Evolutionary conservation across 2,113 vertebrate genomes (phyloP).

Genomic region (Oncorhynchus keta): DNA sequence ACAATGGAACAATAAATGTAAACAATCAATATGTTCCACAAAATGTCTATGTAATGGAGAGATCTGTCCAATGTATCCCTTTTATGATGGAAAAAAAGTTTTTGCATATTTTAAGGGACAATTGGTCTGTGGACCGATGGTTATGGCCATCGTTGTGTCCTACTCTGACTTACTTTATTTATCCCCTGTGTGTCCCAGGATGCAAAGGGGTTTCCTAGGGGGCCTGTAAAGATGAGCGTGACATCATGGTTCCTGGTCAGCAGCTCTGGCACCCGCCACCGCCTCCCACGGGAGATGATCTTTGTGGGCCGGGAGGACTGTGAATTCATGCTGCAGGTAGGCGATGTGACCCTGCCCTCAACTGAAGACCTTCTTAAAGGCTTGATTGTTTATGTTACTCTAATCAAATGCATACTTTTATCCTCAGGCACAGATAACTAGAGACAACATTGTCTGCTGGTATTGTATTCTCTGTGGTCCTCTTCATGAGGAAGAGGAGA

Average conservation of each 20-base stretch:
- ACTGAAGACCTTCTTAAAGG: neutral
- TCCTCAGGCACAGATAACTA: neutral
- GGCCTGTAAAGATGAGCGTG: slow-evolving; percentile 87
- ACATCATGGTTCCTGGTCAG: slow-evolving; percentile 99
- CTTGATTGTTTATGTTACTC: neutral
- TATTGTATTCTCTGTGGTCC: neutral
- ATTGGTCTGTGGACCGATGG: too few species aligned
- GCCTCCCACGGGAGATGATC: slow-evolving; percentile 94
- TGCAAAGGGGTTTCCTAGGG: slow-evolving; percentile 70
- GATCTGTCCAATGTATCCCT: neutral
- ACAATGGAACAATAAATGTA: too few species aligned
- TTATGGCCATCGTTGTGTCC: neutral
- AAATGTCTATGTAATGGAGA: too few species aligned
- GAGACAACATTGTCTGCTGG: neutral
- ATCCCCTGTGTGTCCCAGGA: slow-evolving; percentile 67
- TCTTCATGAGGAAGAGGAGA: neutral
- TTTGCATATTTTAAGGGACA: too few species aligned
- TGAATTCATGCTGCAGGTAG: slow-evolving; percentile 95
- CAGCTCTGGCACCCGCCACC: slow-evolving; percentile 90
- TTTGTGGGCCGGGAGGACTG: slow-evolving; percentile 96
- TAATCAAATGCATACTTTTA: neutral
- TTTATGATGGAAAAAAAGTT: neutral
- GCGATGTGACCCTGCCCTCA: neutral
- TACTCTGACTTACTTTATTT: neutral
- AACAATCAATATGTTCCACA: too few species aligned